Evolutionary conservation across 2,888 invertebrate genomes (phyloP).

Genomic region (Drosophila infuscata): DNA sequence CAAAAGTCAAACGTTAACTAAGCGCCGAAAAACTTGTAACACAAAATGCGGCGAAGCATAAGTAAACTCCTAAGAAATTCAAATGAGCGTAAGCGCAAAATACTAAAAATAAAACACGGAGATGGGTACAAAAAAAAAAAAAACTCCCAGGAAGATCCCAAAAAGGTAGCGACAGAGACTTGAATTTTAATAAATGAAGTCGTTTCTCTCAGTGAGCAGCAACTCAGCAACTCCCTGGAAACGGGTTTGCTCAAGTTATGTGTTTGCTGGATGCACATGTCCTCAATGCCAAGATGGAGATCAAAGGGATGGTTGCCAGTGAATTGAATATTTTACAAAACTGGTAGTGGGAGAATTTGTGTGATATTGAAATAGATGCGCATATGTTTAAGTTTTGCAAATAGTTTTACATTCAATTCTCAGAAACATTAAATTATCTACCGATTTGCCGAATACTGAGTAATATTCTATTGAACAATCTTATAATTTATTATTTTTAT

Average conservation of each 20-base stretch:
- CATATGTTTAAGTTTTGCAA: neutral
- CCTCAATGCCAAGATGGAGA: constrained; percentile 15
- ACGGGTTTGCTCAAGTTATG: constrained; percentile 14
- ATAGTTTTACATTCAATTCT: neutral
- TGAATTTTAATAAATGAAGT: constrained; percentile 76
- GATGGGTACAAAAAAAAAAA: constrained; percentile 13
- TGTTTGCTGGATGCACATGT: constrained; percentile 33
- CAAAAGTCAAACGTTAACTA: constrained; percentile 78
- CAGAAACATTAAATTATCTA: neutral
- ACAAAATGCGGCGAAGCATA: constrained; percentile 74
- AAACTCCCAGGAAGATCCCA: constrained; percentile 4
- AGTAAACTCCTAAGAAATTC: constrained; percentile 77
- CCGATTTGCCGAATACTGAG: neutral
- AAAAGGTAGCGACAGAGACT: constrained; percentile 30
- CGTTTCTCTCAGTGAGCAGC: constrained; percentile 16
- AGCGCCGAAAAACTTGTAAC: constrained; percentile 77
- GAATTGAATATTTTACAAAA: constrained; percentile 1
- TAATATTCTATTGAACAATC: neutral
- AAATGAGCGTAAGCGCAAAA: constrained; percentile 74
- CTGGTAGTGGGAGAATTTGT: neutral
- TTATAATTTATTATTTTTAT: neutral
- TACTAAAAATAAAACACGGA: constrained; percentile 30
- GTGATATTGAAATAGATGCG: neutral
- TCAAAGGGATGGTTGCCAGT: constrained; percentile 40
- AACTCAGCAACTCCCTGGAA: constrained; percentile 18